Evolutionary conservation across 2,888 invertebrate species (phyloP).

Genomic region (Balanococcus diminutus): DNA sequence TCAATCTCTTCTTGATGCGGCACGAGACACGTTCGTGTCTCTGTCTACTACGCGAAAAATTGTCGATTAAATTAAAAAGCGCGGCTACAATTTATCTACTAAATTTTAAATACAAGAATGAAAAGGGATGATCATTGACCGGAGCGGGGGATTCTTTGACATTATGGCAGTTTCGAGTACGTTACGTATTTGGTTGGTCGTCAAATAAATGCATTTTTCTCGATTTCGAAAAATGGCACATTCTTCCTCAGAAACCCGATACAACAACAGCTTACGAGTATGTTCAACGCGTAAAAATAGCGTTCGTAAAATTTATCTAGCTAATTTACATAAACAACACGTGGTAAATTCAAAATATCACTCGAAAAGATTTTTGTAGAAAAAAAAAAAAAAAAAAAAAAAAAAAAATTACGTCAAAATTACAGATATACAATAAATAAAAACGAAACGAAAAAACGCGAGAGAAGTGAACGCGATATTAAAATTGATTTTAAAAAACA

Average conservation of each 20-base stretch:
- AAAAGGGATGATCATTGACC: too few relatives aligned
- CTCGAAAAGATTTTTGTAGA: neutral
- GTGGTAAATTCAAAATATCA: neutral
- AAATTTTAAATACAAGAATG: neutral
- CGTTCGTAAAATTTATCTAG: neutral
- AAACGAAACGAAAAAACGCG: neutral
- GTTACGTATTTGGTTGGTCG: constrained; percentile 24
- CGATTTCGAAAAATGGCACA: neutral
- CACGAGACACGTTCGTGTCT: too few relatives aligned
- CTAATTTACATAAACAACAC: too few relatives aligned
- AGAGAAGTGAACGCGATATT: neutral
- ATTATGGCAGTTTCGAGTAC: constrained; percentile 48
- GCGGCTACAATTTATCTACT: neutral
- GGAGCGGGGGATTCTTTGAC: constrained; percentile 49
- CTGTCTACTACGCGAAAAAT: neutral
- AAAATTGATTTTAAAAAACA: neutral
- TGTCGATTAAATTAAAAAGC: neutral
- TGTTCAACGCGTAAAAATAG: neutral
- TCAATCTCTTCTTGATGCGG: neutral
- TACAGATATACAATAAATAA: too few relatives aligned
- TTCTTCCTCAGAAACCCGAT: neutral
- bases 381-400: neutral
- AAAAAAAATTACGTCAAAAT: neutral
- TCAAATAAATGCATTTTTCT: neutral
- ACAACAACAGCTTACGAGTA: neutral